Evolutionary conservation across 2,888 invertebrate genomes (phyloP), one percentile per base, ranked within the genome.

Genomic region (Chirona hameri): DNA sequence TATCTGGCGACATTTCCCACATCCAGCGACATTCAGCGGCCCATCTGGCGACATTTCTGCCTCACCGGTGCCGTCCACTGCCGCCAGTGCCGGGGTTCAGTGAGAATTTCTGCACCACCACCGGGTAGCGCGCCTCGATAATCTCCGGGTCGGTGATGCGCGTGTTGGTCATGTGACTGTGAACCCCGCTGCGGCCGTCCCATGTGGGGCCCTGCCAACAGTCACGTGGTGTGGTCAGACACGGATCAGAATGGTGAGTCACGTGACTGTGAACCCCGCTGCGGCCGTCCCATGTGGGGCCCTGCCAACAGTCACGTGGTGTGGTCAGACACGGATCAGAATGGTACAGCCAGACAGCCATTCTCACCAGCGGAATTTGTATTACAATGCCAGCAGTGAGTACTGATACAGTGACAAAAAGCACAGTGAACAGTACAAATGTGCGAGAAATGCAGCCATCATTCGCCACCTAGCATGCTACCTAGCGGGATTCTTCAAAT

Each of bases 121-220:
- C 94, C 0, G 99, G 99, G 89, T 99, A 99, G 79, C 97, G 92
- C 72, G 93, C 89, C 89, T 99, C 98, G 81, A 99, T 89, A 82
- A 99, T 96, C 90, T 99, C 99, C 0, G 97, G 94, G 89, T 99
- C 99, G 0, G 99, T 99, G 85, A 99, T 99, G 83, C 99, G 91
- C 0, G 99, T 99, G 89, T 99, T 99, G 31, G 99, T 99, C 99
- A 99, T 99, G 88, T 99, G 99, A 0, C 96, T 94, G 88, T 99
- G 99, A 0, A 99, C 94, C 0, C 98, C 99, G 84, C 96, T 94
- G 46, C 84, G 82, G 0, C 99, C 99, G 87, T 94, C 88, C 96
- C 97, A 99, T 0, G 91, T n/a, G 91, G 0, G 97, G 96, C 98
- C 98, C 95, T 96, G 85, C 14, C 86, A 80, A 65, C 79, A 48